Conservation (phyloP, 2,888 invertebrate species). For the Drosophila rellima region DNA sequence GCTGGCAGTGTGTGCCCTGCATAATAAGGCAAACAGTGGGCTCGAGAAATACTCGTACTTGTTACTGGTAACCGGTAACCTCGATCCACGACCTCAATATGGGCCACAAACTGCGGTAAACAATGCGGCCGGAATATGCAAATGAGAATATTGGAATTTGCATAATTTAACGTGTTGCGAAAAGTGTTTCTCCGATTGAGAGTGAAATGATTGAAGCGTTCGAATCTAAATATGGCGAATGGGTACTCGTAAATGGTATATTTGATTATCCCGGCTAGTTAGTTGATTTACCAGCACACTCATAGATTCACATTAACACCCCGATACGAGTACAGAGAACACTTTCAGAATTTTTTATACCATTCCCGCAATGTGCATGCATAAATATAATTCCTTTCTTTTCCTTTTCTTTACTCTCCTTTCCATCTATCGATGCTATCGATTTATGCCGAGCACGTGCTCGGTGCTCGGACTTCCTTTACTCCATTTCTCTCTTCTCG, state of each 20-base stretch:
- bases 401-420: background rate
- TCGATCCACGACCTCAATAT: constrained; percentile 14
- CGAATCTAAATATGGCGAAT: constrained; percentile 1
- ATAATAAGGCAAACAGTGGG: constrained; percentile 60
- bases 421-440: constrained; percentile 18
- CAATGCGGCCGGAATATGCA: constrained; percentile 72
- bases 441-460: constrained; percentile 61
- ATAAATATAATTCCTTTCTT: constrained; percentile 67
- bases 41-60: constrained; percentile 12
- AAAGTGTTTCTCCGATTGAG: constrained; percentile 47
- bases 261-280: constrained; percentile 59
- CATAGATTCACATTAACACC: constrained; percentile 58
- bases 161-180: constrained; percentile 69
- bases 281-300: constrained; percentile 59
- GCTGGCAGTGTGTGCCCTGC: constrained; percentile 57
- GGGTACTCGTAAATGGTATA: constrained; percentile 14
- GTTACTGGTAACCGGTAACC: constrained; percentile 16
- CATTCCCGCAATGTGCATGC: constrained; percentile 57
- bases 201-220: constrained; percentile 33
- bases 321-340: background rate
- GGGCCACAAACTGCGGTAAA: constrained; percentile 65
- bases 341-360: constrained; percentile 60
- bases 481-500: background rate
- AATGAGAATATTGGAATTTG: constrained; percentile 75
- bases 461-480: constrained; percentile 16